Conservation (phyloP, 2,888 invertebrate species). For the Coenonympha glycerion region DNA sequence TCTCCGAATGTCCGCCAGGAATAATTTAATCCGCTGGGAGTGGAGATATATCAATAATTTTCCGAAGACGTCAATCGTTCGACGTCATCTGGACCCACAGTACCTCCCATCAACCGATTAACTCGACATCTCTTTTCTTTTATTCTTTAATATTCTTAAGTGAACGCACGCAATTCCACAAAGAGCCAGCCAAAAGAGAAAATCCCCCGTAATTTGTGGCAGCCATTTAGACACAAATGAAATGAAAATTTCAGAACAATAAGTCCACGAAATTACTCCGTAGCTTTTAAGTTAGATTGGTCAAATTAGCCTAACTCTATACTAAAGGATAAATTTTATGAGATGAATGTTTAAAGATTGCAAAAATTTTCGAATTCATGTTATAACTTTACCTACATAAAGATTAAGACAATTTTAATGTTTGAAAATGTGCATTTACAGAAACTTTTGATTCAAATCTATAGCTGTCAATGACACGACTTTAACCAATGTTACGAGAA, state of each 20-base stretch:
- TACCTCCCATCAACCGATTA: conserved; percentile 36
- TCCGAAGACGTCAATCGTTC: conserved; percentile 5
- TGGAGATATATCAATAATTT: conserved; percentile 11
- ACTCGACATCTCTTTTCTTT: conserved; percentile 51
- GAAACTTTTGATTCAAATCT: too few relatives aligned
- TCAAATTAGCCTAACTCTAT: conserved; percentile 12
- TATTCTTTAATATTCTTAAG: conserved; percentile 67
- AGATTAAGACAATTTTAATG: too few relatives aligned
- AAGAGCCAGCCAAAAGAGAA: conserved; percentile 51
- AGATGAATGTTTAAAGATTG: background rate
- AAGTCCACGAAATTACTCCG: conserved; percentile 23
- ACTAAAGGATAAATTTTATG: conserved; percentile 2
- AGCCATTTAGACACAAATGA: conserved; percentile 61
- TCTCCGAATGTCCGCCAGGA: background rate
- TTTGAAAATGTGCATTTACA: too few relatives aligned
- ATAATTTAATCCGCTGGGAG: background rate
- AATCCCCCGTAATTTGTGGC: conserved; percentile 64
- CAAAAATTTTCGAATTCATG: too few relatives aligned
- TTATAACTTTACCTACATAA: too few relatives aligned
- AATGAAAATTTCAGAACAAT: conserved; percentile 63
- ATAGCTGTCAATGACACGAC: too few relatives aligned
- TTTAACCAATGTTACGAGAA: too few relatives aligned
- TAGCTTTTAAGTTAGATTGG: conserved; percentile 18
- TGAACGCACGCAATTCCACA: conserved; percentile 68
- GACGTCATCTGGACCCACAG: conserved; percentile 10